phyloP scores from a whole-genome alignment of 2,113 vertebrate genomes.

The Camarhynchus parvulus region DNA sequence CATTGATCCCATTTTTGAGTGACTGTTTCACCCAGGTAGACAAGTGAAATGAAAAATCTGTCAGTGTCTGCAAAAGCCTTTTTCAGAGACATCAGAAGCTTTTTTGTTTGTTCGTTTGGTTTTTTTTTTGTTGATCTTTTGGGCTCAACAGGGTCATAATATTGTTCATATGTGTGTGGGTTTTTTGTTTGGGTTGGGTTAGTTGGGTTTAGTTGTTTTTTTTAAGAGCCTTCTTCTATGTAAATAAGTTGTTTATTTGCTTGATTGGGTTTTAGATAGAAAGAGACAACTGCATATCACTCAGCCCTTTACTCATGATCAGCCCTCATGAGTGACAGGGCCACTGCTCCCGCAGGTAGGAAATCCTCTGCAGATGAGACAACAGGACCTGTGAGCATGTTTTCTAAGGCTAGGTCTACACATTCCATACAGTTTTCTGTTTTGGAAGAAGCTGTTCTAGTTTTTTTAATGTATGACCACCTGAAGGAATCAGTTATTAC shows the following conservation, averaged over 20 bases:
- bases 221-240: not conserved
- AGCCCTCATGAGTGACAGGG: not conserved
- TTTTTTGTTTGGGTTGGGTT: not conserved
- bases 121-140: not conserved
- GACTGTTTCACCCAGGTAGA: conserved; percentile 17
- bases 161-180: not conserved
- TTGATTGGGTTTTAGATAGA: not conserved
- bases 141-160: not conserved
- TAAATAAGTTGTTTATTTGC: not conserved
- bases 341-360: not conserved
- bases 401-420: not conserved
- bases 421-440: not conserved
- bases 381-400: not conserved
- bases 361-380: not conserved
- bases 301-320: not conserved
- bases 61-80: not conserved
- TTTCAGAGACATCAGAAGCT: not conserved
- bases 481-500: not conserved
- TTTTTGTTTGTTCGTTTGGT: not conserved
- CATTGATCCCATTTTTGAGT: conserved; percentile 53
- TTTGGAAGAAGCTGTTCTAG: not conserved
- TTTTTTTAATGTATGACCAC: not conserved
- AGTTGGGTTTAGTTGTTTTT: not conserved
- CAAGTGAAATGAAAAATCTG: conserved; percentile 27
- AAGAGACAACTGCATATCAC: not conserved